Percentiles rank a stretch among this genome's conserved stretches.
Evolutionary conservation across 2,888 invertebrate genomes (phyloP).

Genomic region (Spialia ferax): DNA sequence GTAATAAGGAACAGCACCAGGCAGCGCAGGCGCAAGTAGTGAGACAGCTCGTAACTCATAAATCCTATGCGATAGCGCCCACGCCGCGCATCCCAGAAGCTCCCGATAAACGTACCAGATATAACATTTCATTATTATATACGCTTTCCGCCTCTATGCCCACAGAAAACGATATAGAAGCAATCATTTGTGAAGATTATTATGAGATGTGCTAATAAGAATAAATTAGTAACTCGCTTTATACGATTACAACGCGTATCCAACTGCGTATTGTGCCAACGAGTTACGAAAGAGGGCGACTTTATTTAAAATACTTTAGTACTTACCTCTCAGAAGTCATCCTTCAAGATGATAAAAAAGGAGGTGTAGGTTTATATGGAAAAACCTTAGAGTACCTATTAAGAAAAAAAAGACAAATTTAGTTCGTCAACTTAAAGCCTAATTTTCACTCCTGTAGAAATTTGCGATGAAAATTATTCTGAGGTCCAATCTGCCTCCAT

Average conservation of each 20-base stretch:
- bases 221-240: not conserved
- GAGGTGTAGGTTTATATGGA: too few species aligned
- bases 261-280: not conserved
- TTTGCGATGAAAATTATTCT: too few species aligned
- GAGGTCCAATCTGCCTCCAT: too few species aligned
- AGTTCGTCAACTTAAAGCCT: too few species aligned
- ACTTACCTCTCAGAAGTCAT: too few species aligned
- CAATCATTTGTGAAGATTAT: slow-evolving; percentile 26
- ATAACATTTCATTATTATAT: slow-evolving; percentile 47
- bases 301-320: too few species aligned
- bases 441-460: too few species aligned
- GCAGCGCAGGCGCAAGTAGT: slow-evolving; percentile 1
- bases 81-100: slow-evolving; percentile 80
- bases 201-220: not conserved
- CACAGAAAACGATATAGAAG: slow-evolving; percentile 37
- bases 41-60: slow-evolving; percentile 56
- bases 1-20: not conserved
- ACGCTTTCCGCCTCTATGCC: slow-evolving; percentile 43
- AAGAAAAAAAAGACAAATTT: too few species aligned
- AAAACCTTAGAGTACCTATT: too few species aligned
- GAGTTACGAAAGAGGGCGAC: too few species aligned
- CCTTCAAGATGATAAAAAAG: too few species aligned
- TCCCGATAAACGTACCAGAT: slow-evolving; percentile 67
- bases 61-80: slow-evolving; percentile 62
- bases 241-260: too few species aligned